Conservation (phyloP, 2,888 invertebrate genomes). For the Drosophila mettleri region DNA sequence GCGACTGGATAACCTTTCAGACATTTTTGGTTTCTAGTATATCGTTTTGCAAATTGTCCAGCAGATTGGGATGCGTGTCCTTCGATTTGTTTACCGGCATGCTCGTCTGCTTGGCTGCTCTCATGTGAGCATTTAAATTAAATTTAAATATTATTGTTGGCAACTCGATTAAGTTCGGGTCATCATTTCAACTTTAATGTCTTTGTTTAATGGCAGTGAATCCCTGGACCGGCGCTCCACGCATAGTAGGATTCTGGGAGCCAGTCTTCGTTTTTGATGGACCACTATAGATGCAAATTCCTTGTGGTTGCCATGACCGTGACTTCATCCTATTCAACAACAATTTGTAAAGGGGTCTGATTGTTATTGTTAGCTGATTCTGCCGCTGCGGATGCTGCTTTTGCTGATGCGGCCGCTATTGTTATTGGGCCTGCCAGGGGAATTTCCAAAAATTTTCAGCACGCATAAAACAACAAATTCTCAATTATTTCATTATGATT, state of each 20-base stretch:
- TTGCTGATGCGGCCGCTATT: constrained; percentile 45
- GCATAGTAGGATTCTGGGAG: constrained; percentile 20
- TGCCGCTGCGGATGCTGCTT: constrained; percentile 15
- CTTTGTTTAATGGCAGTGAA: constrained; percentile 67
- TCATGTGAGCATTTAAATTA: constrained; percentile 82
- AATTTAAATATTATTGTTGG: constrained; percentile 82
- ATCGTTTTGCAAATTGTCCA: constrained; percentile 70
- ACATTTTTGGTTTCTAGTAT: constrained; percentile 27
- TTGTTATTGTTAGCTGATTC: constrained; percentile 52
- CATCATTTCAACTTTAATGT: constrained; percentile 74
- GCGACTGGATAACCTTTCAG: constrained; percentile 36
- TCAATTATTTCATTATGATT: constrained; percentile 80
- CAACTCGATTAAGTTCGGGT: constrained; percentile 78
- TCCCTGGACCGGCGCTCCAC: constrained; percentile 26
- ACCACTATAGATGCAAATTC: constrained; percentile 48
- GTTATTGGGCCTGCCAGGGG: constrained; percentile 62
- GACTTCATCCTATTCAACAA: background rate
- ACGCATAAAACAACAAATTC: constrained; percentile 72
- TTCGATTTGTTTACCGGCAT: constrained; percentile 66
- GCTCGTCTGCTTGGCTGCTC: constrained; percentile 34
- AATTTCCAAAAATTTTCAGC: constrained; percentile 71
- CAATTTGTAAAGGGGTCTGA: constrained; percentile 23
- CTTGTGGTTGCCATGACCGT: constrained; percentile 52
- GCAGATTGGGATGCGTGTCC: constrained; percentile 62
- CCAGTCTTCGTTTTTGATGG: constrained; percentile 54